Conservation (phyloP, 2,797 vertebrate genomes). For the Bradypodion pumilum region DNA sequence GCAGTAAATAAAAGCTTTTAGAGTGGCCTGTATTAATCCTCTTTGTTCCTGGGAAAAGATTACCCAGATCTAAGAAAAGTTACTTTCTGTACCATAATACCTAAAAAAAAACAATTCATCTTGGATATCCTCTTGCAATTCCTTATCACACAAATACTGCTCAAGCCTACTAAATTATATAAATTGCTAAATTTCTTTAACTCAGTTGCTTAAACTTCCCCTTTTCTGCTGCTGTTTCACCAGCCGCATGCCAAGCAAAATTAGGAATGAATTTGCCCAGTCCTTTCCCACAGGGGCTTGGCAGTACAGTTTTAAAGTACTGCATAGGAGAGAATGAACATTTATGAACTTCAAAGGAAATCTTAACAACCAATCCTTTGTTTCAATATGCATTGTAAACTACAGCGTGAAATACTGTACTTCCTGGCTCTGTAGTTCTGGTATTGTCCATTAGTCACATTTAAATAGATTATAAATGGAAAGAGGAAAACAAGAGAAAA, state of each 20-base stretch:
- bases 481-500: neutral
- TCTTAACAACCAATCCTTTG: constrained; percentile 10
- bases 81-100: too few species aligned
- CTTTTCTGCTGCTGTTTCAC: constrained; percentile 17
- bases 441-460: neutral
- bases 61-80: neutral
- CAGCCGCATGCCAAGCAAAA: constrained; percentile 40
- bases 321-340: neutral
- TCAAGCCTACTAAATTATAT: neutral
- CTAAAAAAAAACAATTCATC: too few species aligned
- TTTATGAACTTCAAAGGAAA: neutral
- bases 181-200: neutral
- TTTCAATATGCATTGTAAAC: neutral
- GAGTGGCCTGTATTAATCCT: neutral
- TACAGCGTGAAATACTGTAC: constrained; percentile 22
- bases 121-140: neutral
- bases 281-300: neutral
- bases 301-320: neutral
- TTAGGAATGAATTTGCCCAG: neutral
- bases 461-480: neutral
- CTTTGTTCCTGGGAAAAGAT: neutral
- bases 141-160: too few species aligned
- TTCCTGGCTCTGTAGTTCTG: constrained; percentile 24
- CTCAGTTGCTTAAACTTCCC: neutral
- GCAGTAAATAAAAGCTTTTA: neutral